Percentiles rank a stretch among this genome's conserved stretches.
These are phyloP conservation scores for Cossypha polioptera DNA, from an alignment of 2,797 vertebrate genomes.

Conservation along the genomic window DNA sequence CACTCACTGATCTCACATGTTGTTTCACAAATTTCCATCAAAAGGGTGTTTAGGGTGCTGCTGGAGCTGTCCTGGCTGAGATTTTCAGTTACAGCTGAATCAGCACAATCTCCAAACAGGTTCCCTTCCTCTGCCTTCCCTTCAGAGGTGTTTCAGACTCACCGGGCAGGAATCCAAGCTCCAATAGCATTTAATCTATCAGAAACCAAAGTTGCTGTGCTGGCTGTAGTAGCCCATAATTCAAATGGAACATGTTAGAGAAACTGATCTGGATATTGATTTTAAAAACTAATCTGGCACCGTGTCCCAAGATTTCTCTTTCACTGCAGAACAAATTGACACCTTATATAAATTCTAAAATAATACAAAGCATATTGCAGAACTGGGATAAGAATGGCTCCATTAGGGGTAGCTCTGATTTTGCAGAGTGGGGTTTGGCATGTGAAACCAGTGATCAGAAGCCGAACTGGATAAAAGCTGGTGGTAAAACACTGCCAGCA, in stretches of 20 bases:
- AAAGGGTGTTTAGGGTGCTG: background rate
- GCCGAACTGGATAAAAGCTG: background rate
- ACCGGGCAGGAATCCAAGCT: background rate
- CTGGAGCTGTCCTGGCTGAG: background rate
- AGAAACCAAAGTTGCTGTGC: conserved; percentile 2
- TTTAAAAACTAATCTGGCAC: conserved; percentile 16
- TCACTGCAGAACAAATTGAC: background rate
- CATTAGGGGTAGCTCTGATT: background rate
- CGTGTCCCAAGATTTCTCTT: background rate
- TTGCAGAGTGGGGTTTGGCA: background rate
- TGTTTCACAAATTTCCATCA: background rate
- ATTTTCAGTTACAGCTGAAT: background rate
- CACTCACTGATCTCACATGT: accelerated
- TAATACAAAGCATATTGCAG: background rate
- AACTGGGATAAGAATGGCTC: background rate
- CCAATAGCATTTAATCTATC: background rate
- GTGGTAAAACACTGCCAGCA: background rate
- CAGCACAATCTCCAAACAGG: background rate
- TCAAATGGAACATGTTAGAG: background rate
- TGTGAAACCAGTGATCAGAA: background rate
- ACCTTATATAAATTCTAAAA: background rate
- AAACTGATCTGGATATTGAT: conserved; percentile 22
- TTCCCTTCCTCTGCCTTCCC: background rate
- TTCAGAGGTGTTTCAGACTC: background rate
- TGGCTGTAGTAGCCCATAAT: conserved; percentile 25